phyloP scores from a whole-genome alignment of 2,113 vertebrate species.

The Mirza zaza region DNA sequence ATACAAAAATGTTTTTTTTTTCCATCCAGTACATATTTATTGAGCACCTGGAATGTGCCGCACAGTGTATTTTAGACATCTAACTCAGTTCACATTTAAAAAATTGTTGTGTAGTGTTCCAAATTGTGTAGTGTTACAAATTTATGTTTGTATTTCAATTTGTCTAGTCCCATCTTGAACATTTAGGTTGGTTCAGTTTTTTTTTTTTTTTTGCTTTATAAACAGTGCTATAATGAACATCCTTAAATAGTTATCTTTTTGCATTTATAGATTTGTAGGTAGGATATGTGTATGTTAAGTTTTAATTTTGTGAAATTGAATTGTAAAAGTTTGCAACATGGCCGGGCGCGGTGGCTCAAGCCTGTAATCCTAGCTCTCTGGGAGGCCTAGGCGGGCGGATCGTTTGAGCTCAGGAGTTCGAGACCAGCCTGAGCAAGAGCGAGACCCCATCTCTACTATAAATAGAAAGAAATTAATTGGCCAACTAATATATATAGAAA shows the following conservation, averaged over 20 bases:
- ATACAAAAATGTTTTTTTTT: background rate
- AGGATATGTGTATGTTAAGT: background rate
- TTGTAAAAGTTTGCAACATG: background rate
- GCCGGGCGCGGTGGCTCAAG: too few species aligned
- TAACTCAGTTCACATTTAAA: background rate
- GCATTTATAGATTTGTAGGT: background rate
- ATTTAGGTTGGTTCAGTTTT: background rate
- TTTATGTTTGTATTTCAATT: background rate
- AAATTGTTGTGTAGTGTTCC: background rate
- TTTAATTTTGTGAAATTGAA: slow-evolving; percentile 14
- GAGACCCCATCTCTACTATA: too few species aligned
- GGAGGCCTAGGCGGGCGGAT: too few species aligned
- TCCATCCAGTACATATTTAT: background rate
- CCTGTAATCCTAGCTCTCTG: too few species aligned
- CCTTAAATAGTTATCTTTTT: background rate
- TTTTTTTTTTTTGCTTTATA: background rate
- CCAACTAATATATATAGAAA: too few species aligned
- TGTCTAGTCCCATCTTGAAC: background rate
- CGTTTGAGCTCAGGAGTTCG: too few species aligned
- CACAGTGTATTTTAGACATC: background rate
- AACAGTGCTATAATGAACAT: background rate
- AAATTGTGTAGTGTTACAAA: background rate
- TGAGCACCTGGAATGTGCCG: background rate
- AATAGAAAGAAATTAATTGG: too few species aligned
- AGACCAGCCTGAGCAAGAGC: too few species aligned